A percentile compares a stretch with the other conserved stretches of the same genome.
Evolutionary conservation across 1,140 invertebrate species (phyloP).

Genomic region (Listronotus oregonensis): DNA sequence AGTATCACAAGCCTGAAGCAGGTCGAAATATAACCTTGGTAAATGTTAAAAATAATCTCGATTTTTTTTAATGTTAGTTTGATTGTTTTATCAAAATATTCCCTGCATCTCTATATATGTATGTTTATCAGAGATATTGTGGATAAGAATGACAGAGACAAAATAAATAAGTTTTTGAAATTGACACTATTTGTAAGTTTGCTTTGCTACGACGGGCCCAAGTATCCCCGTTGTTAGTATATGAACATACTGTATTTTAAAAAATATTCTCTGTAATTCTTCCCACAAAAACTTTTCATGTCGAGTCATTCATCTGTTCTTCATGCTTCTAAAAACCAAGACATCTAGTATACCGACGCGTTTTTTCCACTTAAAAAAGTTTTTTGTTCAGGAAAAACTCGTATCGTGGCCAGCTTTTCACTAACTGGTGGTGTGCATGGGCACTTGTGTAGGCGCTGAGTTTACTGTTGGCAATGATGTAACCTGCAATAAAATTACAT

Average conservation of each 20-base stretch:
- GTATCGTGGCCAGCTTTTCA: slow-evolving; percentile 38
- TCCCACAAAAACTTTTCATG: too few species aligned
- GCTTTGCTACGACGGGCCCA: too few species aligned
- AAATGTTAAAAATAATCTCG: slow-evolving; percentile 7
- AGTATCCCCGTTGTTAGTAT: too few species aligned
- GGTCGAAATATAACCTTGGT: not conserved
- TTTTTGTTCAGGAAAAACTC: slow-evolving; percentile 17
- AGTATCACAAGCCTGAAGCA: slow-evolving; percentile 30
- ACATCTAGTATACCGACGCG: not conserved
- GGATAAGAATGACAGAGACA: slow-evolving; percentile 14
- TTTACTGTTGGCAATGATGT: slow-evolving; percentile 31
- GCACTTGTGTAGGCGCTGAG: slow-evolving; percentile 50
- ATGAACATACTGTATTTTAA: too few species aligned
- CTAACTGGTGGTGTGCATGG: slow-evolving; percentile 57
- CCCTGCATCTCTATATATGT: slow-evolving; percentile 16
- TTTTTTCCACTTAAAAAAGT: slow-evolving; percentile 22
- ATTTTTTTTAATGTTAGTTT: slow-evolving; percentile 6
- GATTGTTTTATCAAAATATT: slow-evolving; percentile 8
- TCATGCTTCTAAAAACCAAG: too few species aligned
- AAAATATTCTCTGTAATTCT: too few species aligned
- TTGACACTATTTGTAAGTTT: too few species aligned
- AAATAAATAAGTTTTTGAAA: not conserved
- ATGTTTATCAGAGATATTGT: not conserved
- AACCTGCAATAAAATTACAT: slow-evolving; percentile 16
- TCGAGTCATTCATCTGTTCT: too few species aligned